Conservation (phyloP, 1,140 invertebrate species). For the Pogonomyrmex californicus region DNA sequence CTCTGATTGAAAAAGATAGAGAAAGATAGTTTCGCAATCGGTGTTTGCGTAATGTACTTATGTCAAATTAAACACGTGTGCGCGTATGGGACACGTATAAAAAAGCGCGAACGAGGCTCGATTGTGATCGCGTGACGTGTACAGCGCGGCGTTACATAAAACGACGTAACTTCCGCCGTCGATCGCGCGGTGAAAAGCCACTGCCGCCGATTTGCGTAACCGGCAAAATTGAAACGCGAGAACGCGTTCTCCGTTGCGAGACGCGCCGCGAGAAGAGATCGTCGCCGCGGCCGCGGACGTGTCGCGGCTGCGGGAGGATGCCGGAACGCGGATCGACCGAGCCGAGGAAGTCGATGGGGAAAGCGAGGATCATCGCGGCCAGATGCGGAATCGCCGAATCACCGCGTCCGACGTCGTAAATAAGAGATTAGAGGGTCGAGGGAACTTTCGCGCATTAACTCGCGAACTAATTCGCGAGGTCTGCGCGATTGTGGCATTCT, state of each 20-base stretch:
- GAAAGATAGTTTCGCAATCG: not conserved
- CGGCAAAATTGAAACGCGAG: not conserved
- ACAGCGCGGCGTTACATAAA: not conserved
- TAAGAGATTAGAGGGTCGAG: not conserved
- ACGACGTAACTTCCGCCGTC: not conserved
- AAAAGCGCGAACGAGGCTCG: not conserved
- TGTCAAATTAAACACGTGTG: not conserved
- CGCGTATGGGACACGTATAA: not conserved
- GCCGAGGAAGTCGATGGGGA: not conserved
- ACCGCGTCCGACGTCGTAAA: not conserved
- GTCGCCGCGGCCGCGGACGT: not conserved
- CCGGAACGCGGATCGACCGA: not conserved
- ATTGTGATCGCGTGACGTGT: not conserved
- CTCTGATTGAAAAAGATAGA: not conserved
- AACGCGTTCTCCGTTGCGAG: no score
- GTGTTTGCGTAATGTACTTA: not conserved
- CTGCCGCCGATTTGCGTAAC: conserved; percentile 19
- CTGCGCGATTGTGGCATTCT: not conserved
- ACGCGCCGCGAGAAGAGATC: not conserved
- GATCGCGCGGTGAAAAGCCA: not conserved
- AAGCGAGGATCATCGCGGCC: not conserved
- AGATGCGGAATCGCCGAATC: conserved; percentile 37
- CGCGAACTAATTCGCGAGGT: conserved; percentile 10
- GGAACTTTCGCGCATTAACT: conserved; percentile 22
- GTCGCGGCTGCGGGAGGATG: not conserved